Conservation (phyloP, 2,113 vertebrate species). For the Eretmochelys imbricata region DNA sequence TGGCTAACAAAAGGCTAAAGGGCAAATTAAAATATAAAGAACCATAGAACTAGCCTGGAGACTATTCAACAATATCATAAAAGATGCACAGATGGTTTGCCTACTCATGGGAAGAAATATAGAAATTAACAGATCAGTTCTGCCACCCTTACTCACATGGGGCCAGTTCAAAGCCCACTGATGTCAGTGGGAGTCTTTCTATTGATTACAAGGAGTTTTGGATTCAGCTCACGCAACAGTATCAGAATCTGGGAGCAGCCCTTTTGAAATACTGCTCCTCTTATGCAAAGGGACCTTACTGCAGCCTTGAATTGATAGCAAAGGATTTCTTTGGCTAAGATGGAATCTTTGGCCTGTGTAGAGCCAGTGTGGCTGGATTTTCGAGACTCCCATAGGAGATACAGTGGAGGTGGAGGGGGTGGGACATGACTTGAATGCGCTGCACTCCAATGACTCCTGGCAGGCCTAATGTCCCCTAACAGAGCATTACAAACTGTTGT, state of each 20-base stretch:
- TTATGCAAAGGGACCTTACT: neutral
- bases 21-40: neutral
- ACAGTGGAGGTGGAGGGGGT: too few species aligned
- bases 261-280: neutral
- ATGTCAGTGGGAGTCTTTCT: neutral
- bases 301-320: neutral
- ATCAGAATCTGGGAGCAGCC: neutral
- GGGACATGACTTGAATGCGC: neutral
- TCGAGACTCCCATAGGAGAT: neutral
- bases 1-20: constrained; percentile 22
- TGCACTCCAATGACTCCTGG: neutral
- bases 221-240: neutral
- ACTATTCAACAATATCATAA: neutral
- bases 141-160: rapidly evolving
- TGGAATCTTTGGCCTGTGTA: neutral
- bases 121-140: neutral
- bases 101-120: neutral
- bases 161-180: neutral
- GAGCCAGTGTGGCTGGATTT: neutral
- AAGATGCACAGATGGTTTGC: neutral
- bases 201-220: neutral
- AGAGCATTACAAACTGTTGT: neutral
- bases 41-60: neutral
- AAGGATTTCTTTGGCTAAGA: neutral
- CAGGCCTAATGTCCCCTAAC: neutral